Conservation (phyloP, 2,113 vertebrate genomes). For the Mirounga angustirostris region DNA sequence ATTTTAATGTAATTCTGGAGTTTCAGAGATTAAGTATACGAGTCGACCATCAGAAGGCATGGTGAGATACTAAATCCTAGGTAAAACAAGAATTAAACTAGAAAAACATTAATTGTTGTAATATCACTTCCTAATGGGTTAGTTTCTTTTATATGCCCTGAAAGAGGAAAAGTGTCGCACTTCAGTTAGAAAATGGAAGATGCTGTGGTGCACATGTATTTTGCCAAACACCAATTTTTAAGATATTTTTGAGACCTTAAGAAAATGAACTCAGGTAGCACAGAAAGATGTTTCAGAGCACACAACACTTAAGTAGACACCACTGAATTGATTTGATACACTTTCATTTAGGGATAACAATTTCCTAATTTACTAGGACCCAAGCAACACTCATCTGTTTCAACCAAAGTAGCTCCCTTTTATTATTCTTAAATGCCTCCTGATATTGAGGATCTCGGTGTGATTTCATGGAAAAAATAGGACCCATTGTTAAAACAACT, state of each 20-base stretch:
- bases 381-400: not conserved
- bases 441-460: not conserved
- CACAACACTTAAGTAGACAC: not conserved
- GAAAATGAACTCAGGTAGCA: not conserved
- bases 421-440: constrained; percentile 1
- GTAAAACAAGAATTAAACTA: constrained; percentile 42
- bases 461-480: not conserved
- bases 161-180: not conserved
- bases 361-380: not conserved
- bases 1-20: constrained; percentile 29
- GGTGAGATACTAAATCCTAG: constrained; percentile 24
- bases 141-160: constrained; percentile 12
- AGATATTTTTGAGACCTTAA: constrained; percentile 1
- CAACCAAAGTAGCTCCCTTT: not conserved
- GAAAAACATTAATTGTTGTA: not conserved
- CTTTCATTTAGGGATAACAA: not conserved
- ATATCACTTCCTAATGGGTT: not conserved
- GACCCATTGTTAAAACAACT: not conserved
- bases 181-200: constrained; percentile 37
- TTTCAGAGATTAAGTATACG: constrained; percentile 49
- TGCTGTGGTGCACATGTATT: not conserved
- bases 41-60: not conserved
- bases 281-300: constrained; percentile 16
- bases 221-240: constrained; percentile 20
- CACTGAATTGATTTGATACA: not conserved